Conservation (phyloP, 2,113 vertebrate species). For the Austrofundulus limnaeus region DNA sequence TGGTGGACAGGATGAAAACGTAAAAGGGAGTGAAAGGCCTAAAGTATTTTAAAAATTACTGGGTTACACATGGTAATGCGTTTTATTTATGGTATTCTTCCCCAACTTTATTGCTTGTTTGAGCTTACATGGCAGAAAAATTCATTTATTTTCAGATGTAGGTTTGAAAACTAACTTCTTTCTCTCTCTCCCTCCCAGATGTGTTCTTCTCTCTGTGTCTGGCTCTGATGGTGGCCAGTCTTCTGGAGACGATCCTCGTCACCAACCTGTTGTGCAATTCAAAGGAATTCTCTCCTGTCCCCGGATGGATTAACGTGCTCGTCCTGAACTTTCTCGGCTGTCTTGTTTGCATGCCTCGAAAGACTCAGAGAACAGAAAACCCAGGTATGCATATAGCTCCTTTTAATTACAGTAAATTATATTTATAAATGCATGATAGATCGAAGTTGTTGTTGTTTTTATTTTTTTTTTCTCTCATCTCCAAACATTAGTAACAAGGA, state of each 20-base stretch:
- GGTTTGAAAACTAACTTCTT: too few species aligned
- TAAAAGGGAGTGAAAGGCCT: too few species aligned
- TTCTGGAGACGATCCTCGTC: conserved; percentile 74
- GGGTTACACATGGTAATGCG: too few species aligned
- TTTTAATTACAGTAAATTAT: background rate
- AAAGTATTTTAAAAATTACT: too few species aligned
- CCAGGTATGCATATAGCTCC: conserved; percentile 35
- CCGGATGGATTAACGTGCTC: conserved; percentile 60
- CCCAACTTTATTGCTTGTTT: too few species aligned
- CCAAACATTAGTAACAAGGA: conserved; percentile 15
- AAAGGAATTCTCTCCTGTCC: conserved; percentile 37
- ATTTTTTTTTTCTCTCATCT: background rate
- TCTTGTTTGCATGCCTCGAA: conserved; percentile 50
- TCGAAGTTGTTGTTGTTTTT: background rate
- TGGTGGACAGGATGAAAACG: too few species aligned
- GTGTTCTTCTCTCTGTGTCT: conserved; percentile 75
- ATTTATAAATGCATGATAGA: background rate
- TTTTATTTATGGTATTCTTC: too few species aligned
- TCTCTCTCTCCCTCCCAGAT: conserved; percentile 44
- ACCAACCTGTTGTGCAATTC: conserved; percentile 66
- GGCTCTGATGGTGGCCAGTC: conserved; percentile 75
- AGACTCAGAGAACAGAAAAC: conserved; percentile 10
- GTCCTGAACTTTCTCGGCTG: conserved; percentile 54
- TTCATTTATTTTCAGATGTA: too few species aligned
- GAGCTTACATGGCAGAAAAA: too few species aligned